Percentiles rank a stretch among this genome's conserved stretches.
Evolutionary conservation across 2,797 vertebrate species (phyloP).

Genomic region (Bovichtus diacanthus): DNA sequence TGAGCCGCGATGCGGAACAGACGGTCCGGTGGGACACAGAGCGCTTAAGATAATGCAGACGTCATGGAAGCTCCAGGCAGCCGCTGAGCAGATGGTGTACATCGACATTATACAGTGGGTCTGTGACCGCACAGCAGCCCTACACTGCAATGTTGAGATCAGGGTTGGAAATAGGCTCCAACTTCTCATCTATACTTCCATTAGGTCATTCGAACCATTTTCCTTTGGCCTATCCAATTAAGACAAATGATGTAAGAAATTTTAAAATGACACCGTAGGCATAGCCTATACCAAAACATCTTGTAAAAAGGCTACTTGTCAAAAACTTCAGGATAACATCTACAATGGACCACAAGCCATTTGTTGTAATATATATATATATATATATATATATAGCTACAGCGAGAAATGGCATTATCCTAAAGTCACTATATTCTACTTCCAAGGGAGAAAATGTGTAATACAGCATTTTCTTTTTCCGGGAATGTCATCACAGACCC

Average conservation of each 20-base stretch:
- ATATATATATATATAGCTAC: not conserved
- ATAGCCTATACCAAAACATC: not conserved
- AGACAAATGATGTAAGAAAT: not conserved
- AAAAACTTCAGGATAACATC: not conserved
- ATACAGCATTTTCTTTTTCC: no score
- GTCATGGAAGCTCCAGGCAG: slow-evolving; percentile 58
- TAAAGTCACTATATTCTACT: not conserved
- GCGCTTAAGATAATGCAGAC: slow-evolving; percentile 65
- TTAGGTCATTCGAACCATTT: not conserved
- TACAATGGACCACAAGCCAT: not conserved
- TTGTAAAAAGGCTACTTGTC: not conserved
- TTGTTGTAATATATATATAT: not conserved
- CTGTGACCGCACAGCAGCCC: slow-evolving; percentile 34
- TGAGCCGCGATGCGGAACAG: slow-evolving; percentile 69
- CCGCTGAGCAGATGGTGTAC: slow-evolving; percentile 76
- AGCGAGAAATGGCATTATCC: not conserved
- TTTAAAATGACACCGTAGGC: not conserved
- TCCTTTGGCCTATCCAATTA: not conserved
- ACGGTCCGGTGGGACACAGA: slow-evolving; percentile 62
- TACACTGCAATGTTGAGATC: slow-evolving; percentile 11
- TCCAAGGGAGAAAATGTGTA: no score
- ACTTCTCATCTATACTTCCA: not conserved
- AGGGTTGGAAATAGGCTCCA: slow-evolving; percentile 14
- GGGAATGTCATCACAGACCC: no score
- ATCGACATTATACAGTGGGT: slow-evolving; percentile 72